Evolutionary conservation across 1,140 invertebrate genomes (phyloP).

Genomic region (Drosophila fuyamai): DNA sequence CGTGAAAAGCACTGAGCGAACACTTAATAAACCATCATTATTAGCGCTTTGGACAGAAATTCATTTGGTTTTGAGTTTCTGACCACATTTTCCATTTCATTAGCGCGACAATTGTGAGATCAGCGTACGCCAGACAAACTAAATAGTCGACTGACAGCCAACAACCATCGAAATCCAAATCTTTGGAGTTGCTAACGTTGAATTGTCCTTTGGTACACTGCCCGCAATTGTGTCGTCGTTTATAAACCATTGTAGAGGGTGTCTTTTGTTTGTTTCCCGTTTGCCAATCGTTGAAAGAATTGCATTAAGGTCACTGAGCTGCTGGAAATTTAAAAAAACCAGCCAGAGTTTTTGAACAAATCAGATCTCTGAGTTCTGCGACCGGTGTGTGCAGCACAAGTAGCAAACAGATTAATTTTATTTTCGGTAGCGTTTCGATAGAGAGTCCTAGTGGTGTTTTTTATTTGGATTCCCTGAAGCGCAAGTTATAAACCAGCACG

Average conservation of each 20-base stretch:
- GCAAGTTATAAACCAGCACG: conserved; percentile 38
- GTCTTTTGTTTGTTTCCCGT: conserved; percentile 78
- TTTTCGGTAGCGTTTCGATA: conserved; percentile 72
- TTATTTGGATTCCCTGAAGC: conserved; percentile 46
- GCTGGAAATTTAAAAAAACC: conserved; percentile 14
- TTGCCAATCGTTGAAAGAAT: conserved; percentile 84
- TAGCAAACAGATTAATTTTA: conserved; percentile 84
- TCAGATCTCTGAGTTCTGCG: conserved; percentile 38
- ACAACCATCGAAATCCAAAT: conserved; percentile 18
- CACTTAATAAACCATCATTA: conserved; percentile 75
- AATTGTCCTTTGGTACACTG: conserved; percentile 50
- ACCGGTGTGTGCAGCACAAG: conserved; percentile 84
- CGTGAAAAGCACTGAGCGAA: conserved; percentile 79
- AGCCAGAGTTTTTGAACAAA: conserved; percentile 21
- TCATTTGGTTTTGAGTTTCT: conserved; percentile 33
- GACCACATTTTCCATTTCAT: conserved; percentile 30
- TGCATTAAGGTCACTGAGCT: conserved; percentile 79
- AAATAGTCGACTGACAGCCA: conserved; percentile 53
- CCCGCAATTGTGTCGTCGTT: conserved; percentile 41
- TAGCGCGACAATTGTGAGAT: conserved; percentile 37
- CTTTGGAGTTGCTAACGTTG: conserved; percentile 21
- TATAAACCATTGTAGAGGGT: conserved; percentile 68
- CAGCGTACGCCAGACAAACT: conserved; percentile 63
- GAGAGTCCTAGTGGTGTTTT: conserved; percentile 4
- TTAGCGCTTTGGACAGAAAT: conserved; percentile 55